Evolutionary conservation across 2,113 vertebrate genomes (phyloP).

Genomic region (Cynoglossus semilaevis): DNA sequence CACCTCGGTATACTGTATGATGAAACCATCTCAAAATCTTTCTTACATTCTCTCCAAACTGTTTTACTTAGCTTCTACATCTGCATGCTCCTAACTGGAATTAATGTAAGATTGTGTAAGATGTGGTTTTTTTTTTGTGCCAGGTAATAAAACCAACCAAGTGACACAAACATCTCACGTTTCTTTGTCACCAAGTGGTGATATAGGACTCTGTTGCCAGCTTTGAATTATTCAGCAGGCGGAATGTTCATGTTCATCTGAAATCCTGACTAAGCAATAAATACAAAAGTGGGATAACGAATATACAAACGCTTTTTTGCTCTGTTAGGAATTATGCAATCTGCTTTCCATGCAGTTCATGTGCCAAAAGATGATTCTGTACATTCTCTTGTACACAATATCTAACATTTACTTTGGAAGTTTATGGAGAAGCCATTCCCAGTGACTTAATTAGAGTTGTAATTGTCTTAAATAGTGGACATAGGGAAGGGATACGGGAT

Average conservation of each 20-base stretch:
- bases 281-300: conserved; percentile 5
- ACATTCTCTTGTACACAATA: neutral
- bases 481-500: no score
- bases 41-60: no score
- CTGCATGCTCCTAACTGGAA: neutral
- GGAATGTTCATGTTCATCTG: conserved; percentile 13
- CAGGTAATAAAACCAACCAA: conserved; percentile 18
- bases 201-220: conserved; percentile 39
- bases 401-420: neutral
- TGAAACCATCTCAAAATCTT: no score
- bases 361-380: neutral
- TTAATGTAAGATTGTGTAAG: neutral
- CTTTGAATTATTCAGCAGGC: conserved; percentile 67
- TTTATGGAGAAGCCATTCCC: no score
- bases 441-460: no score
- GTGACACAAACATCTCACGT: conserved; percentile 36
- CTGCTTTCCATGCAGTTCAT: neutral
- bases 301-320: neutral
- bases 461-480: no score
- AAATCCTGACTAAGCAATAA: conserved; percentile 28
- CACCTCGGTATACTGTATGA: no score
- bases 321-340: conserved; percentile 1
- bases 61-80: neutral
- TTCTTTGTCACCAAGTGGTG: conserved; percentile 27
- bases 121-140: neutral